Percentiles rank a stretch among this genome's conserved stretches.
Conservation (phyloP, 2,888 invertebrate species). For the Serripes groenlandicus region DNA sequence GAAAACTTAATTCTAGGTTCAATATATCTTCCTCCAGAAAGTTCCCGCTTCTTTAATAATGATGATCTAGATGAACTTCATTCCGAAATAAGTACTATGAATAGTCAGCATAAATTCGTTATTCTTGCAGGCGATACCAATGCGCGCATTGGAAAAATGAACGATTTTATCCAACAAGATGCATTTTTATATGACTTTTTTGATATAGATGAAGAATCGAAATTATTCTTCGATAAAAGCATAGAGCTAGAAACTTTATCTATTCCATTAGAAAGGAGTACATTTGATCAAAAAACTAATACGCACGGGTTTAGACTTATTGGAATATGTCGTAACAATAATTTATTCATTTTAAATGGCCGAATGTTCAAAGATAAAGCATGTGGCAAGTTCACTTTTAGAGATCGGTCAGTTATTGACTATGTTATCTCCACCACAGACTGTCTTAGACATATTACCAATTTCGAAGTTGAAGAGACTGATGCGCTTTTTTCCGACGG, state of each 20-base stretch:
- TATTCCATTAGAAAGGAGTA: conserved; percentile 9
- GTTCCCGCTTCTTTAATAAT: conserved; percentile 18
- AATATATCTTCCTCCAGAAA: conserved; percentile 27
- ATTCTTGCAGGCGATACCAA: conserved; percentile 20
- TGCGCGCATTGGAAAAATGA: background rate
- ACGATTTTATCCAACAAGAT: conserved; percentile 16
- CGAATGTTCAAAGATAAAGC: conserved; percentile 18
- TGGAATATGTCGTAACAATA: conserved; percentile 35
- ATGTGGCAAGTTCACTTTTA: conserved; percentile 26
- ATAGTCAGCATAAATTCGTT: conserved; percentile 1
- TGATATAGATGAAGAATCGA: conserved; percentile 10
- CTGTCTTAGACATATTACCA: background rate
- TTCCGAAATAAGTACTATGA: conserved; percentile 11
- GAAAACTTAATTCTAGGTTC: conserved; percentile 12
- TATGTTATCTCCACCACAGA: conserved; percentile 22
- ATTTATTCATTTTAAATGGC: conserved; percentile 33
- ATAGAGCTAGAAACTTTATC: background rate
- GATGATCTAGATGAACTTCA: conserved; percentile 4
- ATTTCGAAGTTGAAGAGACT: conserved; percentile 33
- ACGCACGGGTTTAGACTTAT: conserved; percentile 12
- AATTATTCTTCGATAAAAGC: background rate
- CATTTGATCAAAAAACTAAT: conserved; percentile 22
- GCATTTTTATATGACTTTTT: background rate
- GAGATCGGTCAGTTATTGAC: conserved; percentile 32
- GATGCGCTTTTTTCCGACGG: conserved; percentile 34